phyloP scores from a whole-genome alignment of 2,113 vertebrate species.

The Accipiter virgatus region DNA sequence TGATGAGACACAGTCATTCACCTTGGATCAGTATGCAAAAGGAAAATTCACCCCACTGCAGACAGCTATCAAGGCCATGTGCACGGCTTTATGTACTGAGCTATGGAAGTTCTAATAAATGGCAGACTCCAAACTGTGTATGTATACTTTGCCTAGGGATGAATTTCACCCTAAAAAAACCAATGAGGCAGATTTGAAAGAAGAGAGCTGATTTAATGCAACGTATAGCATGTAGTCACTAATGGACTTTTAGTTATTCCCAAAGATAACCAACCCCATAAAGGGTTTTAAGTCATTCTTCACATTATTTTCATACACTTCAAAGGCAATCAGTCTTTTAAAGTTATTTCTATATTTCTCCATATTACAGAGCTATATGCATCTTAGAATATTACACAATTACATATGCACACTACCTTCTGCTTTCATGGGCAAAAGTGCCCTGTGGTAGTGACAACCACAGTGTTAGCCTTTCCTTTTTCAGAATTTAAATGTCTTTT shows the following conservation, averaged over 20 bases:
- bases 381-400: background rate
- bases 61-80: background rate
- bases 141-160: background rate
- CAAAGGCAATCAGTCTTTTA: background rate
- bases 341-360: background rate
- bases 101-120: background rate
- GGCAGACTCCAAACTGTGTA: background rate
- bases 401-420: background rate
- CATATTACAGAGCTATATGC: background rate
- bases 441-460: background rate
- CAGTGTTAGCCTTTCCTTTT: background rate
- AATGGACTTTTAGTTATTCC: background rate
- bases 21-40: constrained; percentile 11
- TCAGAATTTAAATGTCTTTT: background rate
- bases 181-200: background rate
- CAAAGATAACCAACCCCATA: background rate
- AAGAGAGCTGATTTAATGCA: background rate
- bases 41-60: constrained; percentile 1
- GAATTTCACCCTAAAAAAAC: background rate
- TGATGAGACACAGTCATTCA: constrained; percentile 43
- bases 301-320: background rate
- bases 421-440: background rate
- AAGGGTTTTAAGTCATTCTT: constrained; percentile 12
- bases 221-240: background rate
- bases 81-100: background rate